Base-by-base conservation (phyloP, 1,140 invertebrate species). In the Micrasema longulum region DNA sequence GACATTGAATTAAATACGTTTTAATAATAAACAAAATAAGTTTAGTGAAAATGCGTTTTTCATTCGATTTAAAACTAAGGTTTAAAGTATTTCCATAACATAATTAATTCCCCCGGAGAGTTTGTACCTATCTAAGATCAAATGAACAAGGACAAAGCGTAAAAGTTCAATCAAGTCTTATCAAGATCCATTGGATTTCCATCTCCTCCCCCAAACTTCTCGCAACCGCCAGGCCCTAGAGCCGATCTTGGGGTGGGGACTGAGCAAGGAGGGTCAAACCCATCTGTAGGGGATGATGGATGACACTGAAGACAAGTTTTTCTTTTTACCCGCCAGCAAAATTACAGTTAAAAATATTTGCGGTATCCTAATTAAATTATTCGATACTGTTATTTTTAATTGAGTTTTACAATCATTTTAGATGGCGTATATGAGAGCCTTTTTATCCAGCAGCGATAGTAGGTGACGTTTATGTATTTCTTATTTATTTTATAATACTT, bases 111-210 rank as follows among this genome's bases (percentile, higher is more conserved):
- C 1, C n/a, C 6, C 1, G 18, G 31, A 16, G 31, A 36, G 18
- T 11, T 41, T 1, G 18, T 11, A 11, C 18, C 18, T 38, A 38
- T 38, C 55, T 60, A 31, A 31, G 50, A 53, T 60, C 35, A 63
- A 63, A 63, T 45, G 60, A 47, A 47, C 12, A 47, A 63, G 47
- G 60, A 63, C 60, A 63, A 47, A 47, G 60, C 20, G 60, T 14
- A 63, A 60, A 38, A 63, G 60, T 63, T 63, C 60, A 63, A 63
- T 63, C 60, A 63, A 47, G 60, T 23, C 14, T 38, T 63, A 47
- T 63, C 60, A 47, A 63, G 41, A 63, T 63, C 43, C 41, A 47
- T 45, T 45, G 60, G 43, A 10, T 63, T 23, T 26, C 22, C 41
- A 47, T 23, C 36, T 14, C 60, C 41, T 22, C 41, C 11, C n/a